Base-by-base conservation (phyloP, 2,888 invertebrate species). In the Clusia tigrina region DNA sequence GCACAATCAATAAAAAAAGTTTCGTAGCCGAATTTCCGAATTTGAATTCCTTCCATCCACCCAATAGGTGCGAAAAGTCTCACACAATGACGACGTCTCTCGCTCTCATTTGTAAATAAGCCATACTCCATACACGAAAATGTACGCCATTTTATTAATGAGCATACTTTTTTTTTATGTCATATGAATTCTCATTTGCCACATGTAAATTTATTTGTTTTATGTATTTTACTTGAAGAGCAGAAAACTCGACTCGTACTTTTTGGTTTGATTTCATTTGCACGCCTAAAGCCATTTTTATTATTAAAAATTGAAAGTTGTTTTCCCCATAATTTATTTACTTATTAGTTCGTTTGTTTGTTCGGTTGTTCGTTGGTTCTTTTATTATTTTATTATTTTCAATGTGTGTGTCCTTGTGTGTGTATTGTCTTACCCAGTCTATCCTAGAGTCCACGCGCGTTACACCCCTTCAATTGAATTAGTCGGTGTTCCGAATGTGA, bases 321-420 rank as follows among this genome's bases (percentile, higher is more conserved):
- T 46, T 48, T 42, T n/a, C 55, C 62, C 25, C 26, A 17, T 57
- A 24, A 20, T 58, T 22, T 26, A 18, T 32, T 24, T 37, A 18
- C 18, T 22, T 15, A 38, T 58, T 51, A 9, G 15, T 18, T 48
- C 46, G 37, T 58, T 52, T 22, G 18, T 32, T 37, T 37, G 15
- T 54, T 57, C 24, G n/a, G n/a, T n/a, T n/a, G n/a, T n/a, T n/a
- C n/a, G n/a, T n/a, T n/a, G n/a, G n/a, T n/a, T n/a, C n/a, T n/a
- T n/a, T n/a, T n/a, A n/a, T n/a, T n/a, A 38, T 10, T 58, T 63
- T 20, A 59, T 60, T 56, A 60, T 63, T 67, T 68, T 62, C 38
- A 67, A 71, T 76, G 74, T 76, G 79, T 78, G 78, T 77, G 78
- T 79, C 78, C 79, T 78, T 78, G 78, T 79, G 79, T 78, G 79